phyloP scores from a whole-genome alignment of 2,888 invertebrate genomes.

The Drosophila mulleri region DNA sequence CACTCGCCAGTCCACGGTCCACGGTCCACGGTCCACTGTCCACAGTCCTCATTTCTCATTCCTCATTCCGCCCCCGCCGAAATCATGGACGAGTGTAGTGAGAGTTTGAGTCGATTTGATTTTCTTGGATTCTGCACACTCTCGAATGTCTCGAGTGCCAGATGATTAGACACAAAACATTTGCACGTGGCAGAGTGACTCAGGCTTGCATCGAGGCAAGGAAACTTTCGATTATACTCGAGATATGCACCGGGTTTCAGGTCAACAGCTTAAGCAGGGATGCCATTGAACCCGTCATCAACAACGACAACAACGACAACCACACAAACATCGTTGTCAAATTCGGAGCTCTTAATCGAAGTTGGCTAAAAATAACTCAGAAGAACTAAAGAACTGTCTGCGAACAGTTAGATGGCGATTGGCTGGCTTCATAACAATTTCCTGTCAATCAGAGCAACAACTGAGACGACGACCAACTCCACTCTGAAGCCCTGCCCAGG shows the following conservation, averaged over 20 bases:
- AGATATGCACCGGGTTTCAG: constrained; percentile 24
- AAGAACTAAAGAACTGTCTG: constrained; percentile 15
- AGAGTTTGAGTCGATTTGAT: constrained; percentile 67
- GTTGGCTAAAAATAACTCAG: constrained; percentile 38
- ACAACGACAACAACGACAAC: constrained; percentile 3
- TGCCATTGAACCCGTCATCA: constrained; percentile 60
- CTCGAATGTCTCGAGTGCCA: constrained; percentile 68
- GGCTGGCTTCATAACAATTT: constrained; percentile 66
- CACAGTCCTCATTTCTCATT: too few species aligned
- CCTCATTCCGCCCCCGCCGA: constrained; percentile 16
- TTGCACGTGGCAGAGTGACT: constrained; percentile 40
- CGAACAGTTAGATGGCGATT: constrained; percentile 55
- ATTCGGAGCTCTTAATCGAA: constrained; percentile 55
- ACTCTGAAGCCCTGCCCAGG: constrained; percentile 16
- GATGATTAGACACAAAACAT: constrained; percentile 68
- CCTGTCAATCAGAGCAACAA: constrained; percentile 70
- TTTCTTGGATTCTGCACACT: constrained; percentile 56
- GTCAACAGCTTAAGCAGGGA: constrained; percentile 52
- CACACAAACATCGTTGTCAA: constrained; percentile 27
- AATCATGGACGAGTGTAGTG: constrained; percentile 49
- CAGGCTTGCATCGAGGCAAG: constrained; percentile 34
- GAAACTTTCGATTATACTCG: constrained; percentile 71
- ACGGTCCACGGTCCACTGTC: not conserved
- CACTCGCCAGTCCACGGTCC: constrained; percentile 27
- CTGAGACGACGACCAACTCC: constrained; percentile 44